Evolutionary conservation across 2,888 invertebrate species (phyloP), one percentile per base, ranked within the genome.

Genomic region (Serripes groenlandicus): DNA sequence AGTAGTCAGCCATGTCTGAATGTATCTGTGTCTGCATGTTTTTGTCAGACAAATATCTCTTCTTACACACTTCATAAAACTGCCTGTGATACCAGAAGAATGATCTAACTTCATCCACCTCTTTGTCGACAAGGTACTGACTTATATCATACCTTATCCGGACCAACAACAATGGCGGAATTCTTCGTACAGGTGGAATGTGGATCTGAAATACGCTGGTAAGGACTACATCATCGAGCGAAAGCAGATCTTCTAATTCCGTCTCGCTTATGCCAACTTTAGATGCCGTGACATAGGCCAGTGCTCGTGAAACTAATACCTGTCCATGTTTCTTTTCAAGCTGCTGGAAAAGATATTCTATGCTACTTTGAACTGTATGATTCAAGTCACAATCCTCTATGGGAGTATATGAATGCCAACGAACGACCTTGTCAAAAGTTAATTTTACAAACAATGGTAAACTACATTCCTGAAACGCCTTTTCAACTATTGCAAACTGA

Each of bases 11-110:
- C 66, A 94, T 86, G 26, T 86, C 72, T 2, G 89, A 88, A 75
- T 93, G 93, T 30, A 93, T 90, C 77, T 90, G 89, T 2, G 42
- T 28, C n/a, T 76, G 72, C 56, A 86, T 83, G 18, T 52, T 54
- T 26, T 72, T 58, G 70, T 90, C 86, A 23, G 76, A 73, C 9
- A 92, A 80, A 64, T 91, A 92, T 54, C 92, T 69, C 58, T 84
- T 77, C 11, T 84, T 81, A 26, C 93, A 93, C 23, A 91, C 89
- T 72, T 93, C 90, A 58, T 89, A 89, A 75, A 94, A 93, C 82
- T 92, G 92, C 15, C 92, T 84, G 78, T 94, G 94, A 74, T 93
- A 93, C 94, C 94, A 94, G 58, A 90, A 89, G 69, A 91, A 88
- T 0, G 91, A 92, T 1, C 89, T 71, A 21, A 91, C 92, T n/a